These are phyloP conservation scores for Genyomyrus donnyi DNA, from an alignment of 2,113 vertebrate genomes.

Conservation along the genomic window DNA sequence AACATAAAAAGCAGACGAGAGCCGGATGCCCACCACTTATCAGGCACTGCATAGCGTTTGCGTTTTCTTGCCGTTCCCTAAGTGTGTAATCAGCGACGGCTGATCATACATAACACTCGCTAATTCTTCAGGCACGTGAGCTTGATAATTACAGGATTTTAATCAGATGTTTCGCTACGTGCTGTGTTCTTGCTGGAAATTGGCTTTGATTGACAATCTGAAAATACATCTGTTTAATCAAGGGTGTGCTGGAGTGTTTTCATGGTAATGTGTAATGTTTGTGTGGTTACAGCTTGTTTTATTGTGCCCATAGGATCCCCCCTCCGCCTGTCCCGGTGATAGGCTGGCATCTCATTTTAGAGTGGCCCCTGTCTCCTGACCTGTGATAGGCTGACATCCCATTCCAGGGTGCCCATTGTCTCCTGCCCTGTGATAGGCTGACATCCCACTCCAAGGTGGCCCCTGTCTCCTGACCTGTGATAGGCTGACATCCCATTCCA, in stretches of 20 bases:
- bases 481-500: neutral
- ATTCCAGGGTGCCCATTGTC: neutral
- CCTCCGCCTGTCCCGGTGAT: neutral
- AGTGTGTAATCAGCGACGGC: neutral
- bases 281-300: neutral
- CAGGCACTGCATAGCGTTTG: neutral
- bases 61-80: neutral
- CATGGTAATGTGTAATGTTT: neutral
- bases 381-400: neutral
- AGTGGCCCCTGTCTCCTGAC: neutral
- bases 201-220: neutral
- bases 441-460: neutral
- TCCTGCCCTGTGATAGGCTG: neutral
- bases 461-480: neutral
- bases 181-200: neutral
- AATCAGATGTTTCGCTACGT: neutral
- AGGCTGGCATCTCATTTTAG: neutral
- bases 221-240: neutral
- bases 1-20: neutral
- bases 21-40: neutral
- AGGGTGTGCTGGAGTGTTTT: neutral
- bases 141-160: neutral
- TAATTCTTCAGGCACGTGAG: neutral
- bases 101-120: neutral
- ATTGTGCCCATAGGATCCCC: neutral